Evolutionary conservation across 2,113 vertebrate genomes (phyloP).

Genomic region (Coturnix japonica): DNA sequence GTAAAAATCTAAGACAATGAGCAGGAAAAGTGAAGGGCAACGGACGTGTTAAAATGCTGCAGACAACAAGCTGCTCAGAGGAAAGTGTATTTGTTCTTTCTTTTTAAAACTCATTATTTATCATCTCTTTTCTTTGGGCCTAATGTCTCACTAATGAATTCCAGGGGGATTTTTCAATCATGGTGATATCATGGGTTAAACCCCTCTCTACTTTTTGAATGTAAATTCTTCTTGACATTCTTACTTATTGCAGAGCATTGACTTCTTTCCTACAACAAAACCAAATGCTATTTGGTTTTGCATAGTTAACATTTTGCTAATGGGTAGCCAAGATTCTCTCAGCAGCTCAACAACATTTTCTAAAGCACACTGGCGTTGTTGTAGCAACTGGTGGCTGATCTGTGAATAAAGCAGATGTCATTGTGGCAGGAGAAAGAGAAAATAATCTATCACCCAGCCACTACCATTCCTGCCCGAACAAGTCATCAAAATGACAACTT

Average conservation of each 20-base stretch:
- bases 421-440: constrained; percentile 70
- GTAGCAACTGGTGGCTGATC: constrained; percentile 85
- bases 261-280: constrained; percentile 83
- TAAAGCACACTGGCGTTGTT: constrained; percentile 82
- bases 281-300: constrained; percentile 85
- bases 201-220: constrained; percentile 78
- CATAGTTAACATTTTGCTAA: constrained; percentile 91
- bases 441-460: constrained; percentile 86
- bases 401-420: constrained; percentile 92
- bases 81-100: constrained; percentile 64
- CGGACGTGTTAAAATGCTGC: not conserved
- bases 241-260: constrained; percentile 77
- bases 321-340: constrained; percentile 82
- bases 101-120: constrained; percentile 68
- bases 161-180: constrained; percentile 78
- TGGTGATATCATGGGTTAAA: constrained; percentile 82
- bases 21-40: constrained; percentile 38
- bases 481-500: constrained; percentile 84
- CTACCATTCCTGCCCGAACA: constrained; percentile 83
- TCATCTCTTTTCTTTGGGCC: constrained; percentile 65
- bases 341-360: constrained; percentile 88
- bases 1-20: constrained; percentile 52
- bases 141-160: constrained; percentile 69
- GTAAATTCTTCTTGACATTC: constrained; percentile 88
- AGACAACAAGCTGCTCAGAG: constrained; percentile 47